Evolutionary conservation across 2,888 invertebrate genomes (phyloP), one percentile per base, ranked within the genome.

Genomic region (Agrotis ipsilon): DNA sequence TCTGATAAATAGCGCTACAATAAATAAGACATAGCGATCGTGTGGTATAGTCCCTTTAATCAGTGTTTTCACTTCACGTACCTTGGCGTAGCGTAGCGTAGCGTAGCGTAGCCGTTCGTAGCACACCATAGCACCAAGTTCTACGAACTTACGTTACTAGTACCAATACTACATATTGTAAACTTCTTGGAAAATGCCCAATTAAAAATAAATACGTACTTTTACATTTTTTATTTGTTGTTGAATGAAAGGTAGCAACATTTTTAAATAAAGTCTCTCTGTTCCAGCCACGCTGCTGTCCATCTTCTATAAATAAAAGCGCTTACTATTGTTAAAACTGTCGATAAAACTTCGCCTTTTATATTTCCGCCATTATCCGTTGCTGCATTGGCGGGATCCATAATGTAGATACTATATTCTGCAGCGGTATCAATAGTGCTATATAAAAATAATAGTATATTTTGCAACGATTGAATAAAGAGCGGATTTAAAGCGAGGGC

Each of bases 341-440:
- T 57, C 48, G 21, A 75, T 68, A 48, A 57, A 57, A 19, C n/a
- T 21, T 65, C 4, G 3, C 7, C 21, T 14, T 54, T 70, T 49
- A 60, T 55, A 46, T 39, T 73, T 24, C 48, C 18, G 24, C 7
- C n/a, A 45, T 13, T 49, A 49, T 24, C 45, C 58, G 19, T 27
- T 52, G 51, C 61, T 19, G 55, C 48, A 45, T 43, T 62, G 39
- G 32, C 18, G 19, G 55, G 19, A 71, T 43, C 51, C 51, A 51
- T 70, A 68, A 72, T 68, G 18, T 46, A 60, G 27, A n/a, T 58
- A 69, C 52, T 21, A 21, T 77, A 52, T 68, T 76, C 49, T 58
- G 51, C 43, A 68, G 18, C 57, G 13, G 27, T 57, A 48, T 32
- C 46, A 59, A 76, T 13, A 59, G 6, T 39, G 24, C 3, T 13